These are phyloP conservation scores for Julus scanicus DNA, from an alignment of 2,888 invertebrate species.

Conservation along the genomic window DNA sequence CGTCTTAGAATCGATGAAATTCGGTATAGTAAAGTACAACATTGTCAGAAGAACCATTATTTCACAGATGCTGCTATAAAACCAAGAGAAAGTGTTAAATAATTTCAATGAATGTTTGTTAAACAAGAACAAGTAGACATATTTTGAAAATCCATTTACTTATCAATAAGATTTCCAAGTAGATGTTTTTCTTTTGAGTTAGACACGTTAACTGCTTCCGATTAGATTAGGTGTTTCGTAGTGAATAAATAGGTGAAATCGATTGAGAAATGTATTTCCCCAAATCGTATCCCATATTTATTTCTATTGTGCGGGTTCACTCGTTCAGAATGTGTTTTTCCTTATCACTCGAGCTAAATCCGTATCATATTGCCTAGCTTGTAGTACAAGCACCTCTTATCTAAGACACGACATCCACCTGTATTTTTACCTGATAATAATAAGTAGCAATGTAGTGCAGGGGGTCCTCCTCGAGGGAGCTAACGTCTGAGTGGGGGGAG, in stretches of 20 bases:
- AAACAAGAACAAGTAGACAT: too few species aligned
- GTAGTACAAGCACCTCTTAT: constrained; percentile 51
- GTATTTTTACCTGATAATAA: constrained; percentile 44
- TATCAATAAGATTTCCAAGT: too few species aligned
- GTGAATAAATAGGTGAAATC: neutral
- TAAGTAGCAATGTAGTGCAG: constrained; percentile 46
- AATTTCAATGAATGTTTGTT: too few species aligned
- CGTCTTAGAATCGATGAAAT: too few species aligned
- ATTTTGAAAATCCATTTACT: too few species aligned
- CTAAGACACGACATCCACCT: constrained; percentile 51
- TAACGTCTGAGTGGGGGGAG: constrained; percentile 14
- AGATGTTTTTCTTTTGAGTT: neutral
- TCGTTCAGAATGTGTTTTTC: neutral
- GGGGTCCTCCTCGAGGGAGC: neutral
- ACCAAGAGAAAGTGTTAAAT: too few species aligned
- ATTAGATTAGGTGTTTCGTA: neutral
- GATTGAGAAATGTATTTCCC: neutral
- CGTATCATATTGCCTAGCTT: constrained; percentile 48
- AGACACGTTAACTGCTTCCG: neutral
- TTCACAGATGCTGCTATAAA: too few species aligned
- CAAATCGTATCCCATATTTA: neutral
- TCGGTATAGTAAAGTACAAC: too few species aligned
- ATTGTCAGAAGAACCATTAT: too few species aligned
- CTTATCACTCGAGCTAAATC: constrained; percentile 43
- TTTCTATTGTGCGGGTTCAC: neutral